These are phyloP conservation scores for Cervus canadensis DNA, from an alignment of 2,113 vertebrate species.

Conservation along the genomic window DNA sequence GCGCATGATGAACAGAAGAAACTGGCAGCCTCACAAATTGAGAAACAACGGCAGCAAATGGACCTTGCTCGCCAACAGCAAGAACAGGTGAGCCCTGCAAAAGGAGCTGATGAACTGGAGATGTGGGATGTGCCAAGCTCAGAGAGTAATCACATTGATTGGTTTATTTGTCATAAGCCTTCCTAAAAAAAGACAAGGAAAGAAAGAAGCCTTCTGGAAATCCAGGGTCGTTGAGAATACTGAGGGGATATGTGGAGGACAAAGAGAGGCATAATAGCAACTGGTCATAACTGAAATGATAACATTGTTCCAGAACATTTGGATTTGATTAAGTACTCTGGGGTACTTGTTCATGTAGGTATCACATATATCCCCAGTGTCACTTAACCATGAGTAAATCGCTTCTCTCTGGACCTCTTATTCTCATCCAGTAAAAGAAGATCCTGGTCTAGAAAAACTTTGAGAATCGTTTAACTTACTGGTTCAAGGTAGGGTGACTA, in stretches of 20 bases:
- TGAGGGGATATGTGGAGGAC: not conserved
- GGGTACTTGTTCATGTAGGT: not conserved
- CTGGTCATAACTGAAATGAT: not conserved
- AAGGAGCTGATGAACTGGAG: slow-evolving; percentile 59
- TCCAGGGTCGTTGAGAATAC: not conserved
- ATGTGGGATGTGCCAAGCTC: slow-evolving; percentile 30
- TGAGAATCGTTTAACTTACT: not conserved
- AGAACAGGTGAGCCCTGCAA: slow-evolving; percentile 91
- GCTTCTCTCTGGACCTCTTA: not conserved
- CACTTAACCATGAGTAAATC: not conserved
- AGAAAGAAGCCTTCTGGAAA: slow-evolving; percentile 22
- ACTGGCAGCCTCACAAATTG: slow-evolving; percentile 98
- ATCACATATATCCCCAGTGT: not conserved
- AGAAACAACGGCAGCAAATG: slow-evolving; percentile 99
- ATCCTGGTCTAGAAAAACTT: not conserved
- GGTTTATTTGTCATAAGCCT: slow-evolving; percentile 55
- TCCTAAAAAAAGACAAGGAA: not conserved
- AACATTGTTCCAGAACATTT: not conserved
- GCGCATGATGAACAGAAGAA: slow-evolving; percentile 99
- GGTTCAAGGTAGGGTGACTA: not conserved
- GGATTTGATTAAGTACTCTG: not conserved
- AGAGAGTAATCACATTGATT: slow-evolving; percentile 49
- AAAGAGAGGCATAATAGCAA: not conserved
- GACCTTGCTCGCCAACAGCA: slow-evolving; percentile 98
- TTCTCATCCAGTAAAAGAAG: not conserved